These are phyloP conservation scores for Coturnix japonica DNA, from an alignment of 2,113 vertebrate species.

Conservation along the genomic window DNA sequence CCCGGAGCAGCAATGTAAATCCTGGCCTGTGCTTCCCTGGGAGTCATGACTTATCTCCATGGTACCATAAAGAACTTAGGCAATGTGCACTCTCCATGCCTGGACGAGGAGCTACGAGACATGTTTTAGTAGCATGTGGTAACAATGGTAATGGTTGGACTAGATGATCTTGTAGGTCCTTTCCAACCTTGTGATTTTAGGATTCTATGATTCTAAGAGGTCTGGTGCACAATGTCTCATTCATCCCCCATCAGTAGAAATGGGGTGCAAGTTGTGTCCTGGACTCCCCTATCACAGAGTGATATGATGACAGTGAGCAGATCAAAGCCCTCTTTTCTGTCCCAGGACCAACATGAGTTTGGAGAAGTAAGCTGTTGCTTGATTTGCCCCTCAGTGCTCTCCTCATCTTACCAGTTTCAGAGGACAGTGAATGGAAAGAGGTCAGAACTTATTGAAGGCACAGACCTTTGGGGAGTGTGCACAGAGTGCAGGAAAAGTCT, in stretches of 20 bases:
- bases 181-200: too few species aligned
- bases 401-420: not conserved
- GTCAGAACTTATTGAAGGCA: not conserved
- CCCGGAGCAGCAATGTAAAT: not conserved
- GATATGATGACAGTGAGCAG: not conserved
- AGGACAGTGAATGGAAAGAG: not conserved
- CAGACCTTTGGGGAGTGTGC: accelerated
- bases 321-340: not conserved
- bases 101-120: too few species aligned
- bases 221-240: not conserved
- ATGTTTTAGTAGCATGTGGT: too few species aligned
- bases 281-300: accelerated
- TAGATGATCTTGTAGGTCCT: too few species aligned
- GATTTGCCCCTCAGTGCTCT: not conserved
- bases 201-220: too few species aligned
- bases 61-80: not conserved
- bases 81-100: not conserved
- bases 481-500: not conserved
- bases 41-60: not conserved
- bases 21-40: not conserved
- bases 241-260: not conserved
- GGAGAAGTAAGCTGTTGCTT: not conserved
- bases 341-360: not conserved
- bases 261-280: not conserved
- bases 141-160: too few species aligned